Base-by-base conservation (phyloP, 2,113 vertebrate species). In the Perognathus longimembris region DNA sequence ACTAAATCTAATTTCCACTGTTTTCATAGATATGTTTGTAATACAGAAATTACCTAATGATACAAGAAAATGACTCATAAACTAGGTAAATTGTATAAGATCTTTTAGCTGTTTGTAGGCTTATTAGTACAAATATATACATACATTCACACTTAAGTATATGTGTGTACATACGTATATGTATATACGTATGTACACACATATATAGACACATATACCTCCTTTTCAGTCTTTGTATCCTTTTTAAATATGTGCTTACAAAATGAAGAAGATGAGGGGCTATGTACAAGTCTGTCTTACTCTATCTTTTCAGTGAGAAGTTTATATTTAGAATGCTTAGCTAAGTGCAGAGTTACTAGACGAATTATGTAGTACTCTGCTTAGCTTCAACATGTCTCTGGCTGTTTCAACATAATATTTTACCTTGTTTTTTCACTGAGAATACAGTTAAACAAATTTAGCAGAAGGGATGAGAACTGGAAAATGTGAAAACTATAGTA, bases 21-120 rank as follows among this genome's bases (percentile, higher is more conserved):
- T 80, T 90, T 85, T 90, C 30, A 42, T 61, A 84, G 45, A 45
- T 75, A n/a, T 42, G 30, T 75, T 82, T 67, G 15, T 83, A 80
- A 50, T 80, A 63, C 26, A 28, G n/a, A 57, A 61, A 83, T 78
- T n/a, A 67, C 8, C 10, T 26, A n/a, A n/a, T n/a, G 34, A 17
- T 63, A 76, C 50, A 54, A 75, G 42, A 77, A 74, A 63, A 17
- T 36, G 73, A 66, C 12, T 54, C 50, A 54, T 54, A 54, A 54
- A 14, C 50, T 54, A 54, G 50, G 50, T 54, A 54, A 54, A 54
- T 54, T 54, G 12, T 54, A 54, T 54, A 54, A 3, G 15, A 30
- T 40, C 30, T 82, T 82, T 40, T 26, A 38, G 63, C 7, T 89
- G 36, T 74, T 32, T 61, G n/a, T 12, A 88, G 67, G 50, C 17